Conservation (phyloP, 2,888 invertebrate species). For the Hirudinaria manillensis region DNA sequence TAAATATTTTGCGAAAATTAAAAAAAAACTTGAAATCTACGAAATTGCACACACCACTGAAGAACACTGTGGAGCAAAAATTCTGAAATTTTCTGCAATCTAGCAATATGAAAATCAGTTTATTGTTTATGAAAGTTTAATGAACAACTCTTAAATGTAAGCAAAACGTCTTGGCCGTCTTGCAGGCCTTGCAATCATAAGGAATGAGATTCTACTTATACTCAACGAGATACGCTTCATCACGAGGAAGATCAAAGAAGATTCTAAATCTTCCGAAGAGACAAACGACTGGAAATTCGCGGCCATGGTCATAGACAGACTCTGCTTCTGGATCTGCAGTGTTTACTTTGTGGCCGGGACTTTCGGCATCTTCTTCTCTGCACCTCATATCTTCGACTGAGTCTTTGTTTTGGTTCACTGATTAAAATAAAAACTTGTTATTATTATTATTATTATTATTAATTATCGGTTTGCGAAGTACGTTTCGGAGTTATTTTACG, state of each 20-base stretch:
- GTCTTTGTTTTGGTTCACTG: too few relatives aligned
- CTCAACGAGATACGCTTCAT: conserved; percentile 41
- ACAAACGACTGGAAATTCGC: conserved; percentile 42
- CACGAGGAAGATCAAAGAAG: conserved; percentile 41
- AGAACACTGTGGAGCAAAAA: too few relatives aligned
- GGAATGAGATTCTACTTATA: conserved; percentile 39
- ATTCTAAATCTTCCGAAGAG: conserved; percentile 36
- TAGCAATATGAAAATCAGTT: too few relatives aligned
- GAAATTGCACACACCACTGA: too few relatives aligned
- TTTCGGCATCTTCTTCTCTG: conserved; percentile 40
- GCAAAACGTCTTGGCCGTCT: background rate
- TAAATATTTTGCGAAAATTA: too few relatives aligned
- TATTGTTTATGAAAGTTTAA: too few relatives aligned
- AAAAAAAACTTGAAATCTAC: too few relatives aligned
- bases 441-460: too few relatives aligned
- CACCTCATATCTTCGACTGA: conserved; percentile 32
- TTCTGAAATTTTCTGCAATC: too few relatives aligned
- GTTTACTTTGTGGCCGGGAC: conserved; percentile 37
- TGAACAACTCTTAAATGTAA: background rate
- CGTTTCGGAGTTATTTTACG: too few relatives aligned
- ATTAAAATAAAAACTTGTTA: too few relatives aligned
- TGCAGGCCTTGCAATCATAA: conserved; percentile 13
- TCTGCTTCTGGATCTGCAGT: conserved; percentile 40
- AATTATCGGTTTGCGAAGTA: too few relatives aligned
- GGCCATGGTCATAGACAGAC: conserved; percentile 40